These are phyloP conservation scores for Danio aesculapii DNA, from an alignment of 2,797 vertebrate species.

Conservation along the genomic window DNA sequence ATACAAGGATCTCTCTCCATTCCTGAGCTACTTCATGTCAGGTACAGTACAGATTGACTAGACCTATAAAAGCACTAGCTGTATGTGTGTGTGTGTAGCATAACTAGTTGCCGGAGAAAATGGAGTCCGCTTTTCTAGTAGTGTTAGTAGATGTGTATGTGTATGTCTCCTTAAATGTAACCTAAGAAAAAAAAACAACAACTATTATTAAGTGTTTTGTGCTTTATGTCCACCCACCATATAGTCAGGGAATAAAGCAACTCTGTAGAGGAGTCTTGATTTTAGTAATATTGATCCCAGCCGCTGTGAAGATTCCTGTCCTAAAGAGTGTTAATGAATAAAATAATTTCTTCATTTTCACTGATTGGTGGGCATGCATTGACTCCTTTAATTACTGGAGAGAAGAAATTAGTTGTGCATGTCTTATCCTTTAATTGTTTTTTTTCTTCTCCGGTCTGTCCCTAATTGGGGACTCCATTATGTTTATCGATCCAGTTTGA, in stretches of 20 bases:
- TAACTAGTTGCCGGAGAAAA: neutral
- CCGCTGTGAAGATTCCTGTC: conserved; percentile 1
- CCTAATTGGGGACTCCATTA: conserved; percentile 82
- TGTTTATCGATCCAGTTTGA: conserved; percentile 86
- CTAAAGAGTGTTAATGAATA: conserved; percentile 46
- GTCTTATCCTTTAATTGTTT: conserved; percentile 86
- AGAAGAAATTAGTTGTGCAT: conserved; percentile 84
- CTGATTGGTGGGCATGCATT: conserved; percentile 84
- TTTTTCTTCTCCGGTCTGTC: conserved; percentile 77
- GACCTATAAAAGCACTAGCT: conserved; percentile 4
- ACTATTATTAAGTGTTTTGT: neutral
- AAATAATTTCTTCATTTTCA: conserved; percentile 68
- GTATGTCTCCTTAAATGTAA: neutral
- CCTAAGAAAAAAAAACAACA: neutral
- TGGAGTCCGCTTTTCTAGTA: neutral
- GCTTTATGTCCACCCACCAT: conserved; percentile 10
- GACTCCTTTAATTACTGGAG: conserved; percentile 86
- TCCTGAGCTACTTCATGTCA: conserved; percentile 79
- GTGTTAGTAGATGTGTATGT: neutral
- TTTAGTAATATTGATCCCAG: conserved; percentile 22
- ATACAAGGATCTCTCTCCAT: conserved; percentile 76
- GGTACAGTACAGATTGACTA: conserved; percentile 67
- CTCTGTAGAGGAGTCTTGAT: conserved; percentile 20
- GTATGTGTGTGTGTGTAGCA: neutral
- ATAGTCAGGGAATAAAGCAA: conserved; percentile 15